Evolutionary conservation across 2,888 invertebrate species (phyloP), one percentile per base, ranked within the genome.

Genomic region (Amorpha juglandis): DNA sequence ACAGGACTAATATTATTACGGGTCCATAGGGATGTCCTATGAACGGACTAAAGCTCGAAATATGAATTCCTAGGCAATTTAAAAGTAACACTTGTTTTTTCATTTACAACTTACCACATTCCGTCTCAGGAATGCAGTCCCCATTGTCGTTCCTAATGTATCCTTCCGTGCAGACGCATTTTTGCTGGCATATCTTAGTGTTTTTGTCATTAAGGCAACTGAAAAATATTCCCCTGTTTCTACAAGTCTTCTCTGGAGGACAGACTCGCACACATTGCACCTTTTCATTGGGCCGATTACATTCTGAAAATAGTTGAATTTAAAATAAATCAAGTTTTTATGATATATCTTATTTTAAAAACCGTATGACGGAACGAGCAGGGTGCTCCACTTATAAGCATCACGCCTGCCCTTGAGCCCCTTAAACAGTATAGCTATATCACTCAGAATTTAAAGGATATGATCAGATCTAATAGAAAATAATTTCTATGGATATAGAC

Each of bases 131-230:
- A 42, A 84, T 72, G 65, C 86, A 86, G 14, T 78, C 71, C 16
- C 80, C 78, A 11, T 74, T 66, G 8, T 68, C 63, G 63, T 83
- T 81, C 70, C 77, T 80, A 67, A 73, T 78, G 66, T 70, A 82
- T 2, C 77, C 82, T 53, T 70, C 33, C 58, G 77, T 73, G 67
- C 87, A 87, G 14, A 79, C 68, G 50, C 86, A 87, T 67, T 79
- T 81, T 2, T 67, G 47, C 64, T 76, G 67, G 66, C 82, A 84
- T 16, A 74, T 68, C 1, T 70, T 67, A 6, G 16, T 11, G 12
- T 38, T 58, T 19, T 68, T 69, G n/a, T n/a, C n/a, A 11, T 62
- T 38, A 1, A 63, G 12, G 65, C 85, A 85, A 11, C 42, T 69
- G 50, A 69, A 75, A 35, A 53, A 12, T 35, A 78, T 71, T 12